Evolutionary conservation across 2,888 invertebrate genomes (phyloP).

Genomic region (Caenorhabditis panamensis): DNA sequence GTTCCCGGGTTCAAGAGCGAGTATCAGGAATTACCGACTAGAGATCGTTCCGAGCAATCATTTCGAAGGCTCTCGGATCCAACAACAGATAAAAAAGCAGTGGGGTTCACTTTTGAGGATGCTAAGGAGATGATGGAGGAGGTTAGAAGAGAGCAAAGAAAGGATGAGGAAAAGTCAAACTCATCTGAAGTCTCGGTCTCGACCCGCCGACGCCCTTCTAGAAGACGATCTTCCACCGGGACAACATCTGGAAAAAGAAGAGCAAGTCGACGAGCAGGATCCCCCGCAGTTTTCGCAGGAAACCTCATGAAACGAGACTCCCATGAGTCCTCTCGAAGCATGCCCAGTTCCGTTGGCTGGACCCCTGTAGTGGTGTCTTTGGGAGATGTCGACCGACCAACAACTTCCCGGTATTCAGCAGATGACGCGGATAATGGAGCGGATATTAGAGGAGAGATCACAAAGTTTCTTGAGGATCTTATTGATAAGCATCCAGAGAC

Average conservation of each 20-base stretch:
- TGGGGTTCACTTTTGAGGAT: conserved; percentile 5
- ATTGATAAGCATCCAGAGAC: conserved; percentile 81
- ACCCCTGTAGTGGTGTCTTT: conserved; percentile 66
- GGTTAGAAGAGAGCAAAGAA: conserved; percentile 19
- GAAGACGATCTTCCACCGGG: conserved; percentile 53
- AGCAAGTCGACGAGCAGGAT: conserved; percentile 40
- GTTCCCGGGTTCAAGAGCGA: conserved; percentile 8
- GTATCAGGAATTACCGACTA: conserved; percentile 1
- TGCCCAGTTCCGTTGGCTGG: conserved; percentile 63
- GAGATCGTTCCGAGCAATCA: not conserved
- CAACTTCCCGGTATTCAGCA: conserved; percentile 58
- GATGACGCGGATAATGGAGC: conserved; percentile 61
- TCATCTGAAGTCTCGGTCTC: conserved; percentile 12
- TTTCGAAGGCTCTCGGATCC: not conserved
- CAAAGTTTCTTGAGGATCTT: conserved; percentile 80
- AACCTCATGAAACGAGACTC: conserved; percentile 48
- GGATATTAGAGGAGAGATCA: conserved; percentile 77
- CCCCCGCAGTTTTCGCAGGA: conserved; percentile 56
- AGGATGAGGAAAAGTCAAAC: conserved; percentile 24
- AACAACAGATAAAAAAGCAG: not conserved
- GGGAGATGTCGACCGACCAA: conserved; percentile 53
- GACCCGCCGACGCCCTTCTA: conserved; percentile 28
- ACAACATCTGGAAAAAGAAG: conserved; percentile 33
- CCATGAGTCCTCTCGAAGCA: conserved; percentile 58
- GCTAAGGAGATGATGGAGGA: conserved; percentile 22